Conservation (phyloP, 2,888 invertebrate species). For the Tribolium freemani region DNA sequence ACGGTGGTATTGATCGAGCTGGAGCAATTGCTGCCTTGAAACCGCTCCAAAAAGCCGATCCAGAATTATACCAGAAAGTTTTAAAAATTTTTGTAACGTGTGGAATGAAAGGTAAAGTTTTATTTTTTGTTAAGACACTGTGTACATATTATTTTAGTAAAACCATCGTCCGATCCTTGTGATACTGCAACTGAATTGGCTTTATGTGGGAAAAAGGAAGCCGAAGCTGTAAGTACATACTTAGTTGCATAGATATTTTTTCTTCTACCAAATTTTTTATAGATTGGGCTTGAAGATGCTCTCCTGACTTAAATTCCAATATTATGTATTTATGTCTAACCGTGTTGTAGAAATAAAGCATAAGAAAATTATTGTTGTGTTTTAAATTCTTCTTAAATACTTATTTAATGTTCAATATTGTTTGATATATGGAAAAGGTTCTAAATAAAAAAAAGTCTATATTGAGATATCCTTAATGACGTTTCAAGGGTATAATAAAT, state of each 20-base stretch:
- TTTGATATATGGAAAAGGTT: no score
- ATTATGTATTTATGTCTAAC: background rate
- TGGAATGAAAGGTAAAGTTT: slow-evolving; percentile 19
- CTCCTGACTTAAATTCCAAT: background rate
- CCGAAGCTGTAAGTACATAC: slow-evolving; percentile 52
- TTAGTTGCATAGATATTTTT: background rate
- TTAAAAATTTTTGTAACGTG: slow-evolving; percentile 43
- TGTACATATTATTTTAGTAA: slow-evolving; percentile 46
- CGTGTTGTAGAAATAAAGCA: background rate
- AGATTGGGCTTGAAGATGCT: background rate
- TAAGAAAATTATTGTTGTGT: background rate
- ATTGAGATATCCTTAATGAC: no score
- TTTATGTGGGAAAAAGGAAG: slow-evolving; percentile 51
- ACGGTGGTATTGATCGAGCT: slow-evolving; percentile 47
- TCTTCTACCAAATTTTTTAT: background rate
- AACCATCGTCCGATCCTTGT: slow-evolving; percentile 52
- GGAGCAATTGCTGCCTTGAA: slow-evolving; percentile 44
- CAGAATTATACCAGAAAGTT: slow-evolving; percentile 47
- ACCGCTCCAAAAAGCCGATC: slow-evolving; percentile 48
- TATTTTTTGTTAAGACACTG: background rate
- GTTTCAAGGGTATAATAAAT: no score
- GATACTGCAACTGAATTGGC: slow-evolving; percentile 49
- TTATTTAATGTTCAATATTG: no score
- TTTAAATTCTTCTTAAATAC: background rate
- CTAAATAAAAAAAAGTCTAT: no score